Percentiles rank a stretch among this genome's conserved stretches.
phyloP scores from a whole-genome alignment of 1,140 invertebrate genomes.

The Pomacea maculata region DNA sequence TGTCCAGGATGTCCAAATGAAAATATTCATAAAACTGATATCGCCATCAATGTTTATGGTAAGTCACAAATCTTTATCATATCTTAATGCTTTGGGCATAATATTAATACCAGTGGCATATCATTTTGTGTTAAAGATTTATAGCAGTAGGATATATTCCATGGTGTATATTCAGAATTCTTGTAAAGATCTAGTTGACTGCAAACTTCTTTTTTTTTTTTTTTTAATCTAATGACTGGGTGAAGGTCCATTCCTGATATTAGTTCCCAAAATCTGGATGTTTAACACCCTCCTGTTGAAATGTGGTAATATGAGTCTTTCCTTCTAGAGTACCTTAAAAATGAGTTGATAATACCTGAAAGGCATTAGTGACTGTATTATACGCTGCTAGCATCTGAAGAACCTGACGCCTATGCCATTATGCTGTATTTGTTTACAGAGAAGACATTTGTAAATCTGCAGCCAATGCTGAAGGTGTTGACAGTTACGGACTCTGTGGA shows the following conservation, averaged over 20 bases:
- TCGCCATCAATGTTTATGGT: slow-evolving; percentile 22
- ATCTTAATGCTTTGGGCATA: too few species aligned
- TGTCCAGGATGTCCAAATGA: slow-evolving; percentile 1
- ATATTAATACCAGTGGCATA: too few species aligned
- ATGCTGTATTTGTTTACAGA: slow-evolving; percentile 8
- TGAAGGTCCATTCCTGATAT: too few species aligned
- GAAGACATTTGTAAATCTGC: slow-evolving; percentile 24
- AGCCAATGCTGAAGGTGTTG: slow-evolving; percentile 7
- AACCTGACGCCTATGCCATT: not conserved
- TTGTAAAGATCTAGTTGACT: too few species aligned
- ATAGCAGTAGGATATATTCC: too few species aligned
- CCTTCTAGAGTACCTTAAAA: not conserved
- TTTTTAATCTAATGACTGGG: too few species aligned
- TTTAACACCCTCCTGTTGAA: not conserved
- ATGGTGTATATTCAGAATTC: too few species aligned
- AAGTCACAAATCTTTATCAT: not conserved
- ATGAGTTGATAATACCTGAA: not conserved
- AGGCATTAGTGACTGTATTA: too few species aligned
- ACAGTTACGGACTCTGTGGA: slow-evolving; percentile 9
- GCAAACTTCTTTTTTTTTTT: too few species aligned
- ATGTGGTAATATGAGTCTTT: not conserved
- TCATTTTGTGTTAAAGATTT: too few species aligned
- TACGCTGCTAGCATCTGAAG: too few species aligned
- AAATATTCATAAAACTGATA: slow-evolving; percentile 1
- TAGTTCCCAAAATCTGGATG: too few species aligned